Evolutionary conservation across 2,113 vertebrate genomes (phyloP).

Genomic region (Muntiacus muntjak): DNA sequence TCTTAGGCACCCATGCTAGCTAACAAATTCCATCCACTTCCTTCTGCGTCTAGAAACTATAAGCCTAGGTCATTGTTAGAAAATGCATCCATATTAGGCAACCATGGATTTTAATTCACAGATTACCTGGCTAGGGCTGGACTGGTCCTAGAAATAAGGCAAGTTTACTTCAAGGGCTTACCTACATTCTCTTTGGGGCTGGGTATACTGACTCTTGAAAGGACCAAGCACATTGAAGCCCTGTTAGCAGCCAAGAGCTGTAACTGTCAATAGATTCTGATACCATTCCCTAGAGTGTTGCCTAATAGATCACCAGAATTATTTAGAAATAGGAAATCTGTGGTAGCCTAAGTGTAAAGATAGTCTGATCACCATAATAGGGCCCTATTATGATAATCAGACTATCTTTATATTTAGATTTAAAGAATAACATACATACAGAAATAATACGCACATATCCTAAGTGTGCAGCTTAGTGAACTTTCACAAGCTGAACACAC

Average conservation of each 20-base stretch:
- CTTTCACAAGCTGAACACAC: neutral
- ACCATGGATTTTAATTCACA: slow-evolving; percentile 14
- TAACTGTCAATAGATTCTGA: neutral
- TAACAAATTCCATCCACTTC: neutral
- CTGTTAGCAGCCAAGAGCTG: neutral
- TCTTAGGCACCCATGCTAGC: neutral
- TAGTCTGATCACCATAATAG: neutral
- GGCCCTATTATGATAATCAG: neutral
- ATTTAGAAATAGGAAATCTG: neutral
- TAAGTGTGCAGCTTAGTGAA: neutral
- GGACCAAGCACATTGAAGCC: neutral
- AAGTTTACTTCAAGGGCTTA: neutral
- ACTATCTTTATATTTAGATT: neutral
- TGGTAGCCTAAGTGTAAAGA: neutral
- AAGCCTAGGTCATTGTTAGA: neutral
- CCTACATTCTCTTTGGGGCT: neutral
- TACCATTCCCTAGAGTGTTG: neutral
- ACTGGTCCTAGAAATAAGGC: neutral
- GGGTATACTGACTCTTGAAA: neutral
- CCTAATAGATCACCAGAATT: neutral
- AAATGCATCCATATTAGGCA: neutral
- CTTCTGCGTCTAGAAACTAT: slow-evolving; percentile 4
- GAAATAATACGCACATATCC: neutral
- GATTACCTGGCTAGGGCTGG: neutral
- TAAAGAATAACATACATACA: neutral